Evolutionary conservation across 2,888 invertebrate genomes (phyloP).

Genomic region (Belgica antarctica): DNA sequence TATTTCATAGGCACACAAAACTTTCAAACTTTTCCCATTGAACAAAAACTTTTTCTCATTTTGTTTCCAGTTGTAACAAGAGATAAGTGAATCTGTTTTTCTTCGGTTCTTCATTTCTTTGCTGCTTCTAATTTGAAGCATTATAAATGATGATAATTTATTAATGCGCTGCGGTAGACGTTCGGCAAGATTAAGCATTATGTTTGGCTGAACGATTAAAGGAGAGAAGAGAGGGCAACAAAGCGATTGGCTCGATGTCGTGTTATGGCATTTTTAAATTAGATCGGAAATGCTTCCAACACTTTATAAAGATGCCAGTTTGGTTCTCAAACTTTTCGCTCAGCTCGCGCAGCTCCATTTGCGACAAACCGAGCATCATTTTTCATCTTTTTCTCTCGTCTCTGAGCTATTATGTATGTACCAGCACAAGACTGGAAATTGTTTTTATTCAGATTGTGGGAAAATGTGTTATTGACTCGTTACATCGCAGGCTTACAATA

Average conservation of each 20-base stretch:
- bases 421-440: constrained; percentile 11
- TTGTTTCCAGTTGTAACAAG: constrained; percentile 10
- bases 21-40: no score
- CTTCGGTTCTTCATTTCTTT: not conserved
- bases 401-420: not conserved
- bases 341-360: not conserved
- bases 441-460: constrained; percentile 36
- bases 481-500: constrained; percentile 30
- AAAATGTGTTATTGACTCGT: constrained; percentile 43
- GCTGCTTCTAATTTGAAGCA: constrained; percentile 31
- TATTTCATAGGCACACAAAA: no score
- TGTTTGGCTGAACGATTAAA: not conserved
- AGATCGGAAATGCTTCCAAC: constrained; percentile 6
- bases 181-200: constrained; percentile 12
- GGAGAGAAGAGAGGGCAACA: not conserved
- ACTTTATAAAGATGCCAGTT: no score
- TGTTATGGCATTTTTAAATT: constrained; percentile 5
- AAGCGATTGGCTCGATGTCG: not conserved
- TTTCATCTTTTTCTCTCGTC: constrained; percentile 5
- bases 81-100: constrained; percentile 32
- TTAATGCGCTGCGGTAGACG: constrained; percentile 40
- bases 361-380: constrained; percentile 14
- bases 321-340: no score
- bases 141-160: constrained; percentile 41
- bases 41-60: constrained; percentile 14